Percentiles rank a stretch among this genome's conserved stretches.
phyloP scores from a whole-genome alignment of 2,888 invertebrate genomes.

The Rhyacophila evoluta region DNA sequence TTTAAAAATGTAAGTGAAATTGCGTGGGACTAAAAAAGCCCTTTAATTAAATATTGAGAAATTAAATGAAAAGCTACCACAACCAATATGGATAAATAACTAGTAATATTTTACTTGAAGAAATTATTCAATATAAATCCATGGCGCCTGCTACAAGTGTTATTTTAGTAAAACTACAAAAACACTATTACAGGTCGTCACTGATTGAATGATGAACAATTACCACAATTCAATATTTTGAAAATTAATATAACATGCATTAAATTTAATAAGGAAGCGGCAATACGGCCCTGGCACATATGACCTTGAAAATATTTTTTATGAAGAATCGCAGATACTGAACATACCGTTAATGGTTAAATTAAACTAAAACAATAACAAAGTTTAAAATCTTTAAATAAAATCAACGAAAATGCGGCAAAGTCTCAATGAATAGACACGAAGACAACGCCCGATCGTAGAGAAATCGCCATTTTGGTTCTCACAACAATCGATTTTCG shows the following conservation, averaged over 20 bases:
- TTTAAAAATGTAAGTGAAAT: no score
- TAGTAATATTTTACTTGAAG: neutral
- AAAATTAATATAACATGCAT: constrained; percentile 31
- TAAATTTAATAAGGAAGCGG: neutral
- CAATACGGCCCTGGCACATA: constrained; percentile 35
- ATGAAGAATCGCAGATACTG: neutral
- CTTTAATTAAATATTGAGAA: no score
- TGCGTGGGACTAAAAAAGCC: no score
- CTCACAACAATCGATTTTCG: constrained; percentile 49
- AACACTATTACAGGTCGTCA: no score
- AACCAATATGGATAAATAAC: constrained; percentile 42
- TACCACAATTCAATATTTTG: neutral
- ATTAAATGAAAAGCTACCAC: constrained; percentile 42
- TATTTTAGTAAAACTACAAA: no score
- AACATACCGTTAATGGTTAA: constrained; percentile 17
- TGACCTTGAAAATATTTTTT: constrained; percentile 42
- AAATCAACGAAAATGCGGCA: constrained; percentile 49
- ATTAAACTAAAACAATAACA: constrained; percentile 40
- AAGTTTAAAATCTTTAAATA: constrained; percentile 41
- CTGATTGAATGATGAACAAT: neutral
- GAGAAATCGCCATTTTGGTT: constrained; percentile 47
- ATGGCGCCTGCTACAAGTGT: no score
- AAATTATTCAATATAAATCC: neutral
- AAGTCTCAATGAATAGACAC: constrained; percentile 30
- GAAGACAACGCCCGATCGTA: constrained; percentile 49